A percentile compares a stretch with the other conserved stretches of the same genome.
Conservation (phyloP, 1,140 invertebrate genomes). For the Pachyrhynchus sulphureomaculatus region DNA sequence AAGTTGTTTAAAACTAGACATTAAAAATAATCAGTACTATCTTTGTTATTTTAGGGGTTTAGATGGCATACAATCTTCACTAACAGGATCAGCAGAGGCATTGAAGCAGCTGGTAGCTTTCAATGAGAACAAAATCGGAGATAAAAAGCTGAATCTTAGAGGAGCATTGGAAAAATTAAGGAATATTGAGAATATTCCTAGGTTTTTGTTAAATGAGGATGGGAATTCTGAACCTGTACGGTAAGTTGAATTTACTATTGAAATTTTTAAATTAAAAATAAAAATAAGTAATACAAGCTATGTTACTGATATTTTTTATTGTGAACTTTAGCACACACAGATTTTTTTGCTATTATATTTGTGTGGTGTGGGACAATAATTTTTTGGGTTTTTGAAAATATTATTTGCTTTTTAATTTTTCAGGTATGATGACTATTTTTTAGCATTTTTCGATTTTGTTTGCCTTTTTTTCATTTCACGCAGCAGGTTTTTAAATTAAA, state of each 20-base stretch:
- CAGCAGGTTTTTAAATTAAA: background rate
- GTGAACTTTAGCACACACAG: no score
- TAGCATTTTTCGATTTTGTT: background rate
- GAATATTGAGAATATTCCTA: slow-evolving; percentile 26
- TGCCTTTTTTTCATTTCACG: background rate
- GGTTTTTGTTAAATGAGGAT: slow-evolving; percentile 27
- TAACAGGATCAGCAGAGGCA: background rate
- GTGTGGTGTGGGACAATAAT: background rate
- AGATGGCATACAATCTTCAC: slow-evolving; percentile 9
- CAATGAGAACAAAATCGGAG: background rate
- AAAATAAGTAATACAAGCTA: no score
- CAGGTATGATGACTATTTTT: background rate
- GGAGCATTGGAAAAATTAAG: slow-evolving; percentile 22
- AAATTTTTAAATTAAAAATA: no score
- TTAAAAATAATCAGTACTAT: no score
- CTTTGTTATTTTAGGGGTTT: slow-evolving; percentile 18
- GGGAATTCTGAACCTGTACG: slow-evolving; percentile 10
- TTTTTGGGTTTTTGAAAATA: background rate
- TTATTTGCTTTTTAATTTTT: no score
- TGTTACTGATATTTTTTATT: no score
- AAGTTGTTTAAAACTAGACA: no score
- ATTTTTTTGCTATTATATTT: no score
- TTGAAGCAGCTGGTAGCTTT: slow-evolving; percentile 10
- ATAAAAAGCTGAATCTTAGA: slow-evolving; percentile 32
- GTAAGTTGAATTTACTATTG: slow-evolving; percentile 4